phyloP scores from a whole-genome alignment of 2,888 invertebrate species.

The Diplazon laetatorius region DNA sequence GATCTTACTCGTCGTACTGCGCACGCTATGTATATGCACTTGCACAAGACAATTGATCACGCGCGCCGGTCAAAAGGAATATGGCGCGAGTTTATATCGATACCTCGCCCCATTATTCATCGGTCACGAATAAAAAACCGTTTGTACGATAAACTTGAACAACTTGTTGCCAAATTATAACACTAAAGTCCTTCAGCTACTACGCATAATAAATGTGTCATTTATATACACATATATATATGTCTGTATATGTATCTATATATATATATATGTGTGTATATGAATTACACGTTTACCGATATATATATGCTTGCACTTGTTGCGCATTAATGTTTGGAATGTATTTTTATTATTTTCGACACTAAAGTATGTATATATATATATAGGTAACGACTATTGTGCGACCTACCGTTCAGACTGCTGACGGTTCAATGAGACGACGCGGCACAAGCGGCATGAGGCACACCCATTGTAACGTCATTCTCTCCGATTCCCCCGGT shows the following conservation, averaged over 20 bases:
- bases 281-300: neutral
- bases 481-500: constrained; percentile 16
- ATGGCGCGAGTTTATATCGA: no score
- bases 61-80: no score
- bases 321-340: neutral
- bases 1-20: no score
- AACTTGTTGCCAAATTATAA: neutral
- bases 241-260: neutral
- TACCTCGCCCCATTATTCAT: no score
- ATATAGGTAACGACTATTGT: constrained; percentile 4
- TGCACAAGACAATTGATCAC: no score
- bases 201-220: no score
- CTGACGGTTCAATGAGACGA: constrained; percentile 58
- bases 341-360: neutral
- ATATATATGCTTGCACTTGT: neutral
- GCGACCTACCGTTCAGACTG: constrained; percentile 57
- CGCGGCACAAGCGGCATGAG: no score
- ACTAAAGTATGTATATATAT: no score
- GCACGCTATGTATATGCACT: no score
- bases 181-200: no score
- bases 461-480: constrained; percentile 56
- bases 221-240: no score
- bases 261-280: neutral
- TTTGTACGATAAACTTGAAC: neutral
- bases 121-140: neutral